Base-by-base conservation (phyloP, 2,888 invertebrate species). In the Heliconius erato region DNA sequence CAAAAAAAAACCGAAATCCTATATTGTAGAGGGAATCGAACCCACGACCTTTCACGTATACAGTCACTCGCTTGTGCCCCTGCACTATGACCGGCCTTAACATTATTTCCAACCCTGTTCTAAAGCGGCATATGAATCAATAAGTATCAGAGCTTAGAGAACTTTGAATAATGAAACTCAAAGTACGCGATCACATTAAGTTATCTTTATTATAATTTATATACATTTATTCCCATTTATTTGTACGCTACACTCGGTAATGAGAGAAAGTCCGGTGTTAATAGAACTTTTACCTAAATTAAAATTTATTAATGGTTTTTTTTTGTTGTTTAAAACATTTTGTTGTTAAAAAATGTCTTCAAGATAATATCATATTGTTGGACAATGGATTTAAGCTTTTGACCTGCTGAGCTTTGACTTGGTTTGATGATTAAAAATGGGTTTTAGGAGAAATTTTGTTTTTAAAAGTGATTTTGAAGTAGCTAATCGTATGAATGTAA, bases 181-280 rank as follows among this genome's bases (percentile, higher is more conserved):
- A 79, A 68, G 83, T 79, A 82, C 69, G 79, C 54, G 80, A 82
- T 67, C 69, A 68, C 72, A 32, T 71, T 77, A 71, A 76, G 49
- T 79, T 85, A 85, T 85, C 86, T 86, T 82, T 85, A 83, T 86
- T 86, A 84, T 85, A 84, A 85, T 86, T 83, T 86, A 86, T 85
- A 83, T 80, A 79, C 85, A 84, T 82, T 83, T 80, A 81, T 82
- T 82, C 74, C 82, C 63, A 84, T 82, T 83, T 80, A 81, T 82
- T 82, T 79, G 82, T 35, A 69, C 83, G 63, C 81, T 77, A 74
- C 40, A 35, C 28, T 40, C 68, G 44, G 54, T 84, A 82, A 83
- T 74, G 84, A 84, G 84, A 74, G 84, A 84, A 84, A 84, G 84
- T 78, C 49, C 26, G 35, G 35, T 28, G n/a, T 40, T 76, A 35